Evolutionary conservation across 2,888 invertebrate genomes (phyloP), one percentile per base, ranked within the genome.

Genomic region (Drosophila falleni): DNA sequence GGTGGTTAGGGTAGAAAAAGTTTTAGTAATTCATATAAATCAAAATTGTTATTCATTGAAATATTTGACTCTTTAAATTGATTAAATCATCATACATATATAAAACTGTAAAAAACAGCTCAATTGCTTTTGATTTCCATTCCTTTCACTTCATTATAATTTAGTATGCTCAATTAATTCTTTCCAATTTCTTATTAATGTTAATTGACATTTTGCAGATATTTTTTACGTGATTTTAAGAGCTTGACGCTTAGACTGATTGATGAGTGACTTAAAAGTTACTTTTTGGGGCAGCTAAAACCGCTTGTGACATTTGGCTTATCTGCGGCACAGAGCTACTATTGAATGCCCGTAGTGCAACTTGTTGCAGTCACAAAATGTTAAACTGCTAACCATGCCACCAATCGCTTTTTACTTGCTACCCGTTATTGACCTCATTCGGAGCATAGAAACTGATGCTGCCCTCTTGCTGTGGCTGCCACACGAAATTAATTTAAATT

Each of bases 401-500:
- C 33, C 46, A 56, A 35, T 56, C 26, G n/a, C 26, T 33, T 41
- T 16, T 44, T 55, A 71, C 60, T 54, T 69, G 51, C 50, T 37
- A 16, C 19, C 47, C 15, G 33, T 42, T 58, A 44, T 54, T 61
- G 68, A 77, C 58, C 67, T 55, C 67, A 67, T 64, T 80, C 60
- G 56, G 23, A n/a, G 33, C 42, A 31, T 35, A 50, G 53, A 44
- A 44, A 10, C 58, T 35, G 26, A n/a, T 29, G 35, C 13, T 49
- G 49, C 10, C 10, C 11, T 9, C 13, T 31, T 31, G 29, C 23
- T 47, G 31, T 33, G 19, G 56, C 47, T 55, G 49, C 62, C 59
- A 31, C 60, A 46, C 54, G 31, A 74, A 88, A 89, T 84, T 87
- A 84, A 87, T 89, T 89, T 74, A 74, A 90, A 87, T 90, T 90